A percentile compares a stretch with the other conserved stretches of the same genome.
Evolutionary conservation across 1,140 invertebrate genomes (phyloP).

Genomic region (Drosophila insularis): DNA sequence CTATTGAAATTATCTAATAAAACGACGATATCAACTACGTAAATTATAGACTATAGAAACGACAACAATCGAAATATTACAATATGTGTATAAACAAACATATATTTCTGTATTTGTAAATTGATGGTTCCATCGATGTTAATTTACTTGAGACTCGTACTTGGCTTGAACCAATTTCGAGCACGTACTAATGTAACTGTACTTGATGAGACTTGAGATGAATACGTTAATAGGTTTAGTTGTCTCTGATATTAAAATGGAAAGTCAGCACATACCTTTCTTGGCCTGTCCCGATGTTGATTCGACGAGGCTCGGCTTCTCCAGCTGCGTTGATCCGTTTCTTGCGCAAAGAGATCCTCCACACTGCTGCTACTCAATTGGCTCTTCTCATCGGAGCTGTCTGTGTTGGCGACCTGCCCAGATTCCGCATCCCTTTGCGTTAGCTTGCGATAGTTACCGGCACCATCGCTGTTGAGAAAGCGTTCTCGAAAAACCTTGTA

Average conservation of each 20-base stretch:
- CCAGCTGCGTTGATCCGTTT: constrained; percentile 50
- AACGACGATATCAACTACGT: constrained; percentile 48
- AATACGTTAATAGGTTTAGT: constrained; percentile 23
- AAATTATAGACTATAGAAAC: too few species aligned
- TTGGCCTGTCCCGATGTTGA: constrained; percentile 15
- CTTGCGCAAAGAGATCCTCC: constrained; percentile 54
- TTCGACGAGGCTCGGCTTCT: constrained; percentile 33
- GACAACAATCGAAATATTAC: too few species aligned
- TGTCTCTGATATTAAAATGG: constrained; percentile 41
- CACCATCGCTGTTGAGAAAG: constrained; percentile 49
- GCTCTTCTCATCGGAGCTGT: constrained; percentile 37
- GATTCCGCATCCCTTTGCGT: constrained; percentile 54
- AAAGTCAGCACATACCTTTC: constrained; percentile 61
- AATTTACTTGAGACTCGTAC: constrained; percentile 53
- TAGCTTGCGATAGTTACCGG: constrained; percentile 46
- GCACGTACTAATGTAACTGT: constrained; percentile 38
- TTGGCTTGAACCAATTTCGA: constrained; percentile 41
- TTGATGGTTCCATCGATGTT: background rate
- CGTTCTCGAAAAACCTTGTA: constrained; percentile 64
- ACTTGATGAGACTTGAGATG: constrained; percentile 33
- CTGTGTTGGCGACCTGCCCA: constrained; percentile 12
- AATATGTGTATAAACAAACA: background rate
- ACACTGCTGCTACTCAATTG: constrained; percentile 58
- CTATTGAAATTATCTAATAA: constrained; percentile 37
- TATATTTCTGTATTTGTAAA: constrained; percentile 30